Percentiles rank a stretch among this genome's conserved stretches.
These are phyloP conservation scores for fruit fly (Drosophila melanogaster) DNA, from an alignment of 1,140 invertebrate genomes.

Conservation along the genomic window DNA sequence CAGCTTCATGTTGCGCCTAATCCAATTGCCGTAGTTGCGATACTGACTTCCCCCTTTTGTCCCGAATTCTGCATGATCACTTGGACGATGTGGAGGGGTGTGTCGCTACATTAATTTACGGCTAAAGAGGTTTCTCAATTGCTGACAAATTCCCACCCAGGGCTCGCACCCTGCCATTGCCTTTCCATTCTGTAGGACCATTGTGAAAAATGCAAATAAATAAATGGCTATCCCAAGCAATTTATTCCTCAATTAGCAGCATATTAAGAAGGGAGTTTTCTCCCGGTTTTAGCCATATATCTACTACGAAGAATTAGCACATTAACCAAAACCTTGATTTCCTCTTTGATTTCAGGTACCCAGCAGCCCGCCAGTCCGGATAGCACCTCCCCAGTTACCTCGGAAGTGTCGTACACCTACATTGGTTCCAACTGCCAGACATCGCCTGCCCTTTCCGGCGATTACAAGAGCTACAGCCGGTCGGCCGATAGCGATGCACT, in stretches of 20 bases:
- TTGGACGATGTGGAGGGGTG: slow-evolving; percentile 27
- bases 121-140: slow-evolving; percentile 48
- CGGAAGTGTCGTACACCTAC: slow-evolving; percentile 88
- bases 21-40: slow-evolving; percentile 70
- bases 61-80: slow-evolving; percentile 30
- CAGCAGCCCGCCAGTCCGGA: slow-evolving; percentile 91
- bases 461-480: slow-evolving; percentile 81
- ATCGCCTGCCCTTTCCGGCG: slow-evolving; percentile 76
- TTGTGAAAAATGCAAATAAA: slow-evolving; percentile 11
- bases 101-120: slow-evolving; percentile 68
- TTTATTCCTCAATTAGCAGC: background rate
- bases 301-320: background rate
- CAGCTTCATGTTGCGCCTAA: slow-evolving; percentile 56
- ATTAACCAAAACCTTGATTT: slow-evolving; percentile 3
- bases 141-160: slow-evolving; percentile 62
- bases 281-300: background rate
- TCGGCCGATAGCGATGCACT: slow-evolving; percentile 79
- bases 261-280: background rate
- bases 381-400: slow-evolving; percentile 92
- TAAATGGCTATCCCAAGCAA: slow-evolving; percentile 7
- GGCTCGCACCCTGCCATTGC: background rate
- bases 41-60: slow-evolving; percentile 24
- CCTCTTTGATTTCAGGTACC: slow-evolving; percentile 58
- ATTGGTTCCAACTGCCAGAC: slow-evolving; percentile 84
- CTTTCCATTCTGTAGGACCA: background rate